Evolutionary conservation across 2,797 vertebrate species (phyloP).

Genomic region (Cossypha heuglini): DNA sequence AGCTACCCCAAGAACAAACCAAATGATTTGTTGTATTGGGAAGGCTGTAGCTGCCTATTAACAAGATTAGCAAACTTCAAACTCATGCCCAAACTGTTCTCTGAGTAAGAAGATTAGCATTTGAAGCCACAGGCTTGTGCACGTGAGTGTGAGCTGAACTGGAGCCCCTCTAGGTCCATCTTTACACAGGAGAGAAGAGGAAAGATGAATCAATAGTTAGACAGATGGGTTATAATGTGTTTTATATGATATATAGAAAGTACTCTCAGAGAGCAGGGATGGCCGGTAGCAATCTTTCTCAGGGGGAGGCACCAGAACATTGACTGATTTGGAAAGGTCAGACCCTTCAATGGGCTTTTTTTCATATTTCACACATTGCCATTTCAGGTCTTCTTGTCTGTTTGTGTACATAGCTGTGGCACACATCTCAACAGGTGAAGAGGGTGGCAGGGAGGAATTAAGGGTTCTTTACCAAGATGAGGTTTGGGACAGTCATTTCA

Average conservation of each 20-base stretch:
- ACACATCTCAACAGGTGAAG: background rate
- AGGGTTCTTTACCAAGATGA: background rate
- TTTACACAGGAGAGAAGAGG: background rate
- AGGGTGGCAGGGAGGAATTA: background rate
- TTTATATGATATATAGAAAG: conserved; percentile 59
- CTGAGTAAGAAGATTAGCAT: background rate
- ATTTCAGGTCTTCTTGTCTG: conserved; percentile 5
- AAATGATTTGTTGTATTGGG: background rate
- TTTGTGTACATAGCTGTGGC: background rate
- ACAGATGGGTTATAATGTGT: conserved; percentile 32
- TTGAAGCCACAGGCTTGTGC: background rate
- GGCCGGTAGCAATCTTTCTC: conserved; percentile 40
- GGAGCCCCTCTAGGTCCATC: background rate
- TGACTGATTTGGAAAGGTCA: conserved; percentile 67
- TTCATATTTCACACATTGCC: conserved; percentile 5
- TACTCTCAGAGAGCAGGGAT: background rate
- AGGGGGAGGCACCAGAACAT: background rate
- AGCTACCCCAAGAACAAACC: background rate
- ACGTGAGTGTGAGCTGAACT: background rate
- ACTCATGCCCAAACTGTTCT: background rate
- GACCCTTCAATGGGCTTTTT: background rate
- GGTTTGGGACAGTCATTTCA: background rate
- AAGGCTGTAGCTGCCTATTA: background rate
- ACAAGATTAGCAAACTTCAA: background rate
- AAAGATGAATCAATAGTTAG: conserved; percentile 50